A percentile compares a stretch with the other conserved stretches of the same genome.
These are phyloP conservation scores for Mythimna lalbum DNA, from an alignment of 2,888 invertebrate genomes.

Conservation along the genomic window DNA sequence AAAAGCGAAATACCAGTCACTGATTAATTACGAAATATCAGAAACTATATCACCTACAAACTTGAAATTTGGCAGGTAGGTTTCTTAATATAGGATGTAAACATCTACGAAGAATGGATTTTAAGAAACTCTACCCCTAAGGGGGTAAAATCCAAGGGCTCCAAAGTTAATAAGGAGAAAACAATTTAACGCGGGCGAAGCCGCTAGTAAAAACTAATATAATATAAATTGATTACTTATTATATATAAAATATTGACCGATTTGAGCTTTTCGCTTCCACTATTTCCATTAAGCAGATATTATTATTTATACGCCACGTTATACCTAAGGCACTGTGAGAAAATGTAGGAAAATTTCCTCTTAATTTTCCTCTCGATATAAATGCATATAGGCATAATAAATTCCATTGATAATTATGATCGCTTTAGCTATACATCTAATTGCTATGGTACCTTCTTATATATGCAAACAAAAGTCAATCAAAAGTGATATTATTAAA, in stretches of 20 bases:
- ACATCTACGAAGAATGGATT: too few species aligned
- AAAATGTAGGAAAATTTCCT: slow-evolving; percentile 31
- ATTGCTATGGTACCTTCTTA: neutral
- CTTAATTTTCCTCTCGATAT: neutral
- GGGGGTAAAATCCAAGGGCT: too few species aligned
- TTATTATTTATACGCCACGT: neutral
- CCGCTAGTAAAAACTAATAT: too few species aligned
- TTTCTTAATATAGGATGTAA: too few species aligned
- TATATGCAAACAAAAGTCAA: slow-evolving; percentile 2
- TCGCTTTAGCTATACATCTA: neutral
- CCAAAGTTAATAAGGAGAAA: too few species aligned
- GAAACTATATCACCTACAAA: too few species aligned
- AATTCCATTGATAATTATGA: slow-evolving; percentile 10
- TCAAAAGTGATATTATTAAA: slow-evolving; percentile 9
- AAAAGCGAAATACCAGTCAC: too few species aligned
- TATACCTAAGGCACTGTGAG: neutral
- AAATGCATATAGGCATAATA: slow-evolving; percentile 10
- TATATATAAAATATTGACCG: neutral
- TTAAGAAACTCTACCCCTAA: too few species aligned
- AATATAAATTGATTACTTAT: neutral
- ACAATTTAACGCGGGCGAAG: too few species aligned
- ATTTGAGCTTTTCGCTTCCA: neutral
- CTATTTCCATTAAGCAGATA: neutral
- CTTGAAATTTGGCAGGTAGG: too few species aligned
- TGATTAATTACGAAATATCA: too few species aligned